These are phyloP conservation scores for Perca flavescens DNA, from an alignment of 2,113 vertebrate species.

Conservation along the genomic window DNA sequence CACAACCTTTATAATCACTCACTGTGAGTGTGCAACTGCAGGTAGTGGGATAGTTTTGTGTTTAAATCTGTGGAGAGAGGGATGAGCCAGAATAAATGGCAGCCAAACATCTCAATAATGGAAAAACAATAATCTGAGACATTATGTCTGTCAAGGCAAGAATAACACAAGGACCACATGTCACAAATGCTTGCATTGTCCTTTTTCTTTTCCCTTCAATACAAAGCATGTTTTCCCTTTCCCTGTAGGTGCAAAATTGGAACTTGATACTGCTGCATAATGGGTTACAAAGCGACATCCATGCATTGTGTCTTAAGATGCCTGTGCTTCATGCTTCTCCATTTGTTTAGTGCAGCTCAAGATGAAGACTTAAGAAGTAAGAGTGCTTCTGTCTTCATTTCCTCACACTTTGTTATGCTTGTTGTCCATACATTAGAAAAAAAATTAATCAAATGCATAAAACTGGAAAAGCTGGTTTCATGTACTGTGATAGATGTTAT, in stretches of 20 bases:
- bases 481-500: conserved; percentile 13
- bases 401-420: conserved; percentile 64
- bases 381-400: conserved; percentile 79
- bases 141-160: conserved; percentile 44
- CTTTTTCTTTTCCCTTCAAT: conserved; percentile 53
- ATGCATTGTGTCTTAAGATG: conserved; percentile 82
- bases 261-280: conserved; percentile 77
- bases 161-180: conserved; percentile 33
- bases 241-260: conserved; percentile 81
- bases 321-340: conserved; percentile 85
- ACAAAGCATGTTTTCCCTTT: conserved; percentile 77
- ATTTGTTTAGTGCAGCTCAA: conserved; percentile 86
- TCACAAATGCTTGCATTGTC: conserved; percentile 56
- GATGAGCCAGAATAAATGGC: background rate
- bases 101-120: conserved; percentile 4
- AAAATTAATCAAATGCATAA: conserved; percentile 7
- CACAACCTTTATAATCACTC: background rate
- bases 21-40: background rate
- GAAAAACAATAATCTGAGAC: conserved; percentile 4
- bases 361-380: conserved; percentile 96
- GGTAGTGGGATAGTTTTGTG: conserved; percentile 1
- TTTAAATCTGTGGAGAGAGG: background rate
- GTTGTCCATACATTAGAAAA: conserved; percentile 45
- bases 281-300: conserved; percentile 82
- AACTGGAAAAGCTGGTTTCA: conserved; percentile 19